Conservation (phyloP, 2,113 vertebrate genomes). For the Stegostoma tigrinum region DNA sequence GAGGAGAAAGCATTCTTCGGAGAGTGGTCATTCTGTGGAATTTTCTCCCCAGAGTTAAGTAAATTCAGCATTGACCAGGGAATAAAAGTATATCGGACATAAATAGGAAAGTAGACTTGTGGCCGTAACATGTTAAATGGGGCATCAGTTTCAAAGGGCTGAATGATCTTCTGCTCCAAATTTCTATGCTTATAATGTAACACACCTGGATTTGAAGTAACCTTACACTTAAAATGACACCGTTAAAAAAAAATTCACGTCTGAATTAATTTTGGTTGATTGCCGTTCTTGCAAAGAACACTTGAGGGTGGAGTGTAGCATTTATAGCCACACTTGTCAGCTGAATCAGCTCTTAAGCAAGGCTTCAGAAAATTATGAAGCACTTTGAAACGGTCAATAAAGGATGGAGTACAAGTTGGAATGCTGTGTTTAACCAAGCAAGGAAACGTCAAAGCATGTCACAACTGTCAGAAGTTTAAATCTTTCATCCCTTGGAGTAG, state of each 20-base stretch:
- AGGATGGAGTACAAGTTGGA: not conserved
- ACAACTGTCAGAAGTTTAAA: not conserved
- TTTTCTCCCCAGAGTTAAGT: too few species aligned
- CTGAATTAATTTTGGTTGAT: not conserved
- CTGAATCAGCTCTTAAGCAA: not conserved
- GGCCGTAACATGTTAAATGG: too few species aligned
- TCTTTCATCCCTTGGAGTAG: not conserved
- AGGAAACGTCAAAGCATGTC: not conserved
- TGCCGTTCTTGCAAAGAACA: not conserved
- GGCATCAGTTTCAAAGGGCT: too few species aligned
- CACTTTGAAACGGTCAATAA: not conserved
- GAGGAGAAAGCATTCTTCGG: too few species aligned
- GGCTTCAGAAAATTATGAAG: not conserved
- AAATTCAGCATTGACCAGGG: too few species aligned
- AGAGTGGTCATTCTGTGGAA: too few species aligned
- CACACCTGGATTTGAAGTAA: not conserved
- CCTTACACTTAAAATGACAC: not conserved
- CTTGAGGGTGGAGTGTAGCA: not conserved
- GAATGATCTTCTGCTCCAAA: too few species aligned
- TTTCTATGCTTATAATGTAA: not conserved
- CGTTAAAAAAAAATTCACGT: not conserved
- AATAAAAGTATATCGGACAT: too few species aligned
- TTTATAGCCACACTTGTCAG: not conserved
- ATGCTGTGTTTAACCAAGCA: not conserved
- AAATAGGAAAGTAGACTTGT: too few species aligned